phyloP scores from a whole-genome alignment of 1,140 invertebrate genomes.

The Drosophila murphyi region DNA sequence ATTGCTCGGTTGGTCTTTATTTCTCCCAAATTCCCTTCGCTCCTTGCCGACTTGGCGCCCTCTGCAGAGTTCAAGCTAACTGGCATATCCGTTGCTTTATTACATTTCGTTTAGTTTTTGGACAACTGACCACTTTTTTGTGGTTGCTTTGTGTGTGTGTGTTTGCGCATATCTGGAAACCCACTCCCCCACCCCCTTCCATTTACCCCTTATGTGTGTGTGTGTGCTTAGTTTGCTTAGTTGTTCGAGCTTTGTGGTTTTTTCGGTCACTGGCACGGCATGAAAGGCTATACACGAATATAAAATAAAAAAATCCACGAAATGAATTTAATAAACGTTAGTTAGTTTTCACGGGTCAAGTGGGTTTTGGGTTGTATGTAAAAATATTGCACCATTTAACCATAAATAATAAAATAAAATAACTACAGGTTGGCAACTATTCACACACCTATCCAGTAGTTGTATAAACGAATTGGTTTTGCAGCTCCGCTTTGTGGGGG shows the following conservation, averaged over 20 bases:
- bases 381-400: constrained; percentile 71
- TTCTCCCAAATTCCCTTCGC: neutral
- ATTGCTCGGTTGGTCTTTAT: constrained; percentile 21
- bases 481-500: constrained; percentile 45
- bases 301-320: constrained; percentile 34
- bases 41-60: neutral
- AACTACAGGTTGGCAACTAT: constrained; percentile 78
- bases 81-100: constrained; percentile 82
- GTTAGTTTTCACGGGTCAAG: constrained; percentile 52
- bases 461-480: constrained; percentile 81
- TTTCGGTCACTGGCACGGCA: constrained; percentile 75
- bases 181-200: neutral
- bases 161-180: constrained; percentile 20
- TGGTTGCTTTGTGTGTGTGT: constrained; percentile 68
- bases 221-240: constrained; percentile 50
- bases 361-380: neutral
- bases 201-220: neutral
- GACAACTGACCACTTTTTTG: constrained; percentile 83
- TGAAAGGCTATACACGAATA: constrained; percentile 53
- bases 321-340: constrained; percentile 77
- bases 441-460: constrained; percentile 75
- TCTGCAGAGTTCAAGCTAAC: constrained; percentile 55
- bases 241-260: constrained; percentile 74
- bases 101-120: constrained; percentile 83
- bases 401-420: constrained; percentile 83